Evolutionary conservation across 2,888 invertebrate genomes (phyloP).

Genomic region (Tipula unca): DNA sequence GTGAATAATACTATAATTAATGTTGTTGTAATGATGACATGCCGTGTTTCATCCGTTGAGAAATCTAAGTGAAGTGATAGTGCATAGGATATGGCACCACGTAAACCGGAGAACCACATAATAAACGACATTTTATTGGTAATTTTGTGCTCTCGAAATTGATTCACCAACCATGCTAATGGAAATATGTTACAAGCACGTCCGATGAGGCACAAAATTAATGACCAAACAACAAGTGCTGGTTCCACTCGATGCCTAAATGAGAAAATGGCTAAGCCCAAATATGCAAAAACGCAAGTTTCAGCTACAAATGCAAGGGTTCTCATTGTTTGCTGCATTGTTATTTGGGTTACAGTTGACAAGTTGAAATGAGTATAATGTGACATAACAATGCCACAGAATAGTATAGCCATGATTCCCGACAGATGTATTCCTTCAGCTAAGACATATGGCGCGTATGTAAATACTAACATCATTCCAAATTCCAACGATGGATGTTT

Average conservation of each 20-base stretch:
- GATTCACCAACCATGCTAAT: constrained; percentile 83
- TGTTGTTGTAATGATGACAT: constrained; percentile 95
- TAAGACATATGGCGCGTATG: constrained; percentile 95
- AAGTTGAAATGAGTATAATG: constrained; percentile 98
- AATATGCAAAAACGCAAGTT: constrained; percentile 97
- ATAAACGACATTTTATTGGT: constrained; percentile 98
- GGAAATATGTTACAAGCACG: constrained; percentile 97
- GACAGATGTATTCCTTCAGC: constrained; percentile 95
- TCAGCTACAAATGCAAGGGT: constrained; percentile 96
- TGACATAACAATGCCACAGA: constrained; percentile 99
- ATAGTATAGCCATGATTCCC: constrained; percentile 98
- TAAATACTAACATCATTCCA: constrained; percentile 96
- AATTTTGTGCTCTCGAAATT: constrained; percentile 95
- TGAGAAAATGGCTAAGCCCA: constrained; percentile 66
- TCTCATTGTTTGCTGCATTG: constrained; percentile 98
- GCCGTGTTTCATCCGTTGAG: constrained; percentile 79
- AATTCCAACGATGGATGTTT: constrained; percentile 98
- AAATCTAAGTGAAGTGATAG: constrained; percentile 91
- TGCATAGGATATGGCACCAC: constrained; percentile 97
- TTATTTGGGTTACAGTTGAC: constrained; percentile 96
- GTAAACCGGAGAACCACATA: constrained; percentile 97
- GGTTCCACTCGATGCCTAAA: constrained; percentile 89
- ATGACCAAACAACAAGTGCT: constrained; percentile 89
- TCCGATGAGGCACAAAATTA: constrained; percentile 84
- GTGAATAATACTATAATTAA: constrained; percentile 96